These are phyloP conservation scores for Epistrophe eligans DNA, from an alignment of 2,888 invertebrate species.

Conservation along the genomic window DNA sequence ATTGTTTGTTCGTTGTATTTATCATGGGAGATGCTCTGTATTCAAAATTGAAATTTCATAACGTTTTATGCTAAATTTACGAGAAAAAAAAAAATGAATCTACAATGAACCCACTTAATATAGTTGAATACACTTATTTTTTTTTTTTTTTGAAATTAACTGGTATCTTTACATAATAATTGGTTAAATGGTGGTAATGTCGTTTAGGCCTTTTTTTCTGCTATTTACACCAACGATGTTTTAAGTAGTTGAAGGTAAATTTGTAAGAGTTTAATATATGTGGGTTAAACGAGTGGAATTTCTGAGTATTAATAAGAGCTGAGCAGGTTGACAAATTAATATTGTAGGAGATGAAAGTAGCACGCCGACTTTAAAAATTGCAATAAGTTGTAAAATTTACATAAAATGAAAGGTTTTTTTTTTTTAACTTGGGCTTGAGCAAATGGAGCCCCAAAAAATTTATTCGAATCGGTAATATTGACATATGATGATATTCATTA, in stretches of 20 bases:
- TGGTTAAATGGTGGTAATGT: slow-evolving; percentile 9
- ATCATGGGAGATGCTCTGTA: slow-evolving; percentile 19
- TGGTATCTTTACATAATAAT: slow-evolving; percentile 27
- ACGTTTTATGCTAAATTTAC: slow-evolving; percentile 14
- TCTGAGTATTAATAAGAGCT: not conserved
- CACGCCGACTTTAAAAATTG: not conserved
- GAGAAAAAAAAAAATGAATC: slow-evolving; percentile 1
- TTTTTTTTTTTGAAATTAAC: not conserved
- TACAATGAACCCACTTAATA: slow-evolving; percentile 23
- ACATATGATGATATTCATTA: too few species aligned
- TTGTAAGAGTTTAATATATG: not conserved
- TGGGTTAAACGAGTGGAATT: not conserved
- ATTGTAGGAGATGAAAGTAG: not conserved
- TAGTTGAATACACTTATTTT: not conserved
- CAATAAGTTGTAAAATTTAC: not conserved
- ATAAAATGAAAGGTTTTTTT: too few species aligned
- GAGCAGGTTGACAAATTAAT: not conserved
- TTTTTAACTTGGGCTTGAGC: not conserved
- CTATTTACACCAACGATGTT: not conserved
- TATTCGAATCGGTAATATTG: too few species aligned
- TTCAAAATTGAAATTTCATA: slow-evolving; percentile 19
- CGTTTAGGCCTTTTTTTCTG: not conserved
- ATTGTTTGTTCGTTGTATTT: not conserved
- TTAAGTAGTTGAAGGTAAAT: not conserved
- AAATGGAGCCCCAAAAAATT: too few species aligned